Evolutionary conservation across 1,140 invertebrate species (phyloP).

Genomic region (Agrypnia vestita): DNA sequence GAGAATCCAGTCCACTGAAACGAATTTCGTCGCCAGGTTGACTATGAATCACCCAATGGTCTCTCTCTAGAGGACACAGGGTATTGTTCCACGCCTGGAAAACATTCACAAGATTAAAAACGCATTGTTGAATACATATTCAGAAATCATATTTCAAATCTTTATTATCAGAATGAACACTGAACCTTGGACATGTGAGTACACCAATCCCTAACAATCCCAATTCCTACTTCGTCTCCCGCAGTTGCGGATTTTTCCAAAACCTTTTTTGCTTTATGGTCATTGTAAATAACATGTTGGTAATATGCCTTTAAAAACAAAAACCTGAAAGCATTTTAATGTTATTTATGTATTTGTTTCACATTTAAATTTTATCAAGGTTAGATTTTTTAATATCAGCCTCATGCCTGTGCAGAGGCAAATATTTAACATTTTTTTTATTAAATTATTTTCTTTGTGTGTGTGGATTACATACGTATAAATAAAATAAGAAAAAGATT

Average conservation of each 20-base stretch:
- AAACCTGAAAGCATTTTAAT: constrained; percentile 62
- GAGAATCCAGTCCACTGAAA: not conserved
- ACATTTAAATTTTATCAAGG: too few relatives aligned
- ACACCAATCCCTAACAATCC: not conserved
- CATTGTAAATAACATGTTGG: constrained; percentile 63
- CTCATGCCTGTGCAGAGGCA: too few relatives aligned
- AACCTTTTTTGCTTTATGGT: constrained; percentile 61
- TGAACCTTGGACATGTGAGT: constrained; percentile 8
- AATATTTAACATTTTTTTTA: too few relatives aligned
- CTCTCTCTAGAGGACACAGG: constrained; percentile 54
- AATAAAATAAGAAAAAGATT: too few relatives aligned
- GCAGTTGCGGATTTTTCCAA: constrained; percentile 59
- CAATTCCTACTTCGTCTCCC: constrained; percentile 44
- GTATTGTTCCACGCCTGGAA: constrained; percentile 61
- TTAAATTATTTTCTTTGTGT: too few relatives aligned
- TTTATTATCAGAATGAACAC: too few relatives aligned
- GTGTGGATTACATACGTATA: too few relatives aligned
- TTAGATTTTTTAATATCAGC: too few relatives aligned
- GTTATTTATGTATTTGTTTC: too few relatives aligned
- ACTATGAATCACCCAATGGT: constrained; percentile 62
- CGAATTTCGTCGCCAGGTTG: constrained; percentile 55
- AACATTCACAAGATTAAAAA: not conserved
- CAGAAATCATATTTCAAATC: too few relatives aligned
- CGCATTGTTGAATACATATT: not conserved
- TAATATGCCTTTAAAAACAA: constrained; percentile 67